Evolutionary conservation across 2,797 vertebrate genomes (phyloP), one percentile per base, ranked within the genome.

Genomic region (Sebastes glaucus): DNA sequence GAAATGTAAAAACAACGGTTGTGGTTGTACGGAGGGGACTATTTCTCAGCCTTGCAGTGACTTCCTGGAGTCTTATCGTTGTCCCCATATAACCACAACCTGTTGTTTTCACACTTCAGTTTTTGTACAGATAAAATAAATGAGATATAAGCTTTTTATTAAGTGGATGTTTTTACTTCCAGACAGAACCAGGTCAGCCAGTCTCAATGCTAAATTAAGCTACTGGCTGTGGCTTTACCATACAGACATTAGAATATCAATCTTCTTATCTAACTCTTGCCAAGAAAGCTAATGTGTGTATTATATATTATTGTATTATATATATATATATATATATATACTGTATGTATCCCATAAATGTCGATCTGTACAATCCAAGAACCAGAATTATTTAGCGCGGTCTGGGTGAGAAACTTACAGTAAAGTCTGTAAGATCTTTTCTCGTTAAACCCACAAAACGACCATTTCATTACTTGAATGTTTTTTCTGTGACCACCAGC

Each of bases 391-490:
- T 74, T 80, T 8, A 56, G n/a, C 27, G 16, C 20, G 2, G 22
- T 78, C 13, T 70, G 10, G 11, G 27, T 66, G 70, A 7, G 46
- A 74, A 66, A 35, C 38, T 13, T 46, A 27, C 11, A 79, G 55
- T 33, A 6, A 53, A 65, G 23, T 57, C 59, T 62, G 56, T 61
- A 32, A 71, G 18, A 65, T 61, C 2, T 72, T 79, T 56, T 69
- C 4, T 59, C 38, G 3, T 42, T 22, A 80, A 30, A 32, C 22
- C 33, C 14, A 64, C 64, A 69, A 74, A 68, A 78, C 38, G 2
- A 67, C 46, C 14, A 42, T 85, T 79, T 68, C n/a, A 59, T 68
- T 64, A 77, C 80, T 80, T 87, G 78, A 86, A 55, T 72, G 7
- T 78, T 38, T 6, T 23, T 59, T 71, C 38, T 16, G 16, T 33